Conservation (phyloP, 2,888 invertebrate genomes). For the Loripinus fragilis region DNA sequence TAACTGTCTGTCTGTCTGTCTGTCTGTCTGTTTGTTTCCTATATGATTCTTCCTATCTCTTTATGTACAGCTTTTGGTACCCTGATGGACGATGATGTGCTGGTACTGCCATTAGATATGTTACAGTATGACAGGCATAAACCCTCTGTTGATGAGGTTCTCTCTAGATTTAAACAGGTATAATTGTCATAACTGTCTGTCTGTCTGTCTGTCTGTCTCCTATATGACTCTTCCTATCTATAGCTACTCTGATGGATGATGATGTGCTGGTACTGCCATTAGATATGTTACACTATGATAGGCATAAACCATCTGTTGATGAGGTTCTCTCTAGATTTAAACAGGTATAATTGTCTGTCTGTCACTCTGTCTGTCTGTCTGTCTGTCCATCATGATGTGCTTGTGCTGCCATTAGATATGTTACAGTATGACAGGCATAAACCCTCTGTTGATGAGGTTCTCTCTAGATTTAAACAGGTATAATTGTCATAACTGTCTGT, state of each 20-base stretch:
- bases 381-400: too few relatives aligned
- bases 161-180: constrained; percentile 87
- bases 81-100: constrained; percentile 85
- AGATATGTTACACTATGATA: constrained; percentile 87
- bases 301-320: constrained; percentile 87
- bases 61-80: constrained; percentile 43
- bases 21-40: too few relatives aligned
- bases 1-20: too few relatives aligned
- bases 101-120: constrained; percentile 89
- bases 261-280: constrained; percentile 89
- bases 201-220: too few relatives aligned
- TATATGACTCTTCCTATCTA: constrained; percentile 30
- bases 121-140: constrained; percentile 87
- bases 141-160: constrained; percentile 86
- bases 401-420: constrained; percentile 89
- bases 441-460: constrained; percentile 86
- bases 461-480: constrained; percentile 87
- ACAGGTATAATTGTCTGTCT: constrained; percentile 83
- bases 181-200: too few relatives aligned
- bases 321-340: constrained; percentile 87
- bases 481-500: too few relatives aligned
- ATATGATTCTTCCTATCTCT: too few relatives aligned
- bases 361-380: too few relatives aligned
- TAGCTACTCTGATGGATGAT: constrained; percentile 47
- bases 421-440: constrained; percentile 87